Percentiles rank a stretch among this genome's conserved stretches.
Evolutionary conservation across 2,797 vertebrate genomes (phyloP).

Genomic region (Betta splendens): DNA sequence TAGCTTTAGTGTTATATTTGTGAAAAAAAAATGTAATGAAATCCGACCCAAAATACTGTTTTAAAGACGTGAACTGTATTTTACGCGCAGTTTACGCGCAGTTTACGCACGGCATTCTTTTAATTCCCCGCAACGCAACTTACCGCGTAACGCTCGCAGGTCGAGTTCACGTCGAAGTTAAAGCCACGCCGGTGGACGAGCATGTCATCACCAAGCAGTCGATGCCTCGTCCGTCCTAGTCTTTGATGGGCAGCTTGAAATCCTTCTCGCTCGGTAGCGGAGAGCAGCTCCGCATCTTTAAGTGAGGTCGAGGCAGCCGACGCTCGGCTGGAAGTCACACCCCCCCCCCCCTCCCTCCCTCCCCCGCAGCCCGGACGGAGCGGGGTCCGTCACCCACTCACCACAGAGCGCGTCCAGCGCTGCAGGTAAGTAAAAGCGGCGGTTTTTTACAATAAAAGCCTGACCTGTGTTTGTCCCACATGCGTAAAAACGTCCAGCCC

Average conservation of each 20-base stretch:
- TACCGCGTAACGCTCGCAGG: constrained; percentile 45
- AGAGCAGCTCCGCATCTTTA: constrained; percentile 53
- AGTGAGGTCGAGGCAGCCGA: constrained; percentile 36
- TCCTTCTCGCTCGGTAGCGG: neutral
- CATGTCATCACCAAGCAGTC: constrained; percentile 25
- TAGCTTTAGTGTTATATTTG: too few relatives aligned
- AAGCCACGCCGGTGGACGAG: neutral
- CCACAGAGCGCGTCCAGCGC: neutral
- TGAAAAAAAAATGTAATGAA: too few relatives aligned
- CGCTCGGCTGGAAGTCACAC: constrained; percentile 53
- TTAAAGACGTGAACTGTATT: neutral
- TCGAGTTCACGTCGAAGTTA: constrained; percentile 4
- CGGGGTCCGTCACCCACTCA: too few relatives aligned
- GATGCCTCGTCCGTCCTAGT: neutral
- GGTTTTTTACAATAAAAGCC: too few relatives aligned
- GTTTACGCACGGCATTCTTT: neutral
- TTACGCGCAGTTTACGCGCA: too few relatives aligned
- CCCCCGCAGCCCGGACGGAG: constrained; percentile 19
- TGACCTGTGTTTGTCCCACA: too few relatives aligned
- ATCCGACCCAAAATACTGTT: neutral
- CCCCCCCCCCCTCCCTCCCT: constrained; percentile 30
- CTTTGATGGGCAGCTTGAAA: neutral
- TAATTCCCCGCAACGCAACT: constrained; percentile 13
- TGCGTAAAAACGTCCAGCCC: too few relatives aligned
- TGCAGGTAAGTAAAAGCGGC: constrained; percentile 22